phyloP scores from a whole-genome alignment of 2,797 vertebrate genomes.

The Perdix hodgsoniae region DNA sequence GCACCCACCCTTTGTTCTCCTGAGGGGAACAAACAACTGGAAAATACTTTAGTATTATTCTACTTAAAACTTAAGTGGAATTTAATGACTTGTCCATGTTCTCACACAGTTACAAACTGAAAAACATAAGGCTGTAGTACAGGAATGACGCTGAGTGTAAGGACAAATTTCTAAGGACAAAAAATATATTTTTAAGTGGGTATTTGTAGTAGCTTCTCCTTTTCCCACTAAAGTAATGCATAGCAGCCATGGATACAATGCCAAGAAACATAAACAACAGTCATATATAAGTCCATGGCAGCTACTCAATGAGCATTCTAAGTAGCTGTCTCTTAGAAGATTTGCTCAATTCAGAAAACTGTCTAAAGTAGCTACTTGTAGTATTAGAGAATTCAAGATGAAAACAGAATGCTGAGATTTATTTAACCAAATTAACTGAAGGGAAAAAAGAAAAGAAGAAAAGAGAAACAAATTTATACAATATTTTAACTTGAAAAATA shows the following conservation, averaged over 20 bases:
- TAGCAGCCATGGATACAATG: not conserved
- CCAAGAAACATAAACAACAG: not conserved
- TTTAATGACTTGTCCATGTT: conserved; percentile 14
- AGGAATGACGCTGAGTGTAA: not conserved
- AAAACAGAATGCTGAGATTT: conserved; percentile 44
- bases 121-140: not conserved
- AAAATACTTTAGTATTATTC: not conserved
- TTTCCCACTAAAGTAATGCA: not conserved
- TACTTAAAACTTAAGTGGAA: conserved; percentile 38
- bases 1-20: conserved; percentile 30
- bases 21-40: conserved; percentile 52
- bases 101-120: not conserved
- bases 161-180: not conserved
- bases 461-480: conserved; percentile 62
- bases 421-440: conserved; percentile 36
- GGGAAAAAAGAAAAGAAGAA: not conserved
- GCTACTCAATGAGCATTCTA: conserved; percentile 1
- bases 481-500: conserved; percentile 77
- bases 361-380: not conserved
- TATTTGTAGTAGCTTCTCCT: conserved; percentile 6
- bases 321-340: not conserved
- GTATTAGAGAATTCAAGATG: not conserved
- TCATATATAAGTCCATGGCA: not conserved
- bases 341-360: conserved; percentile 25
- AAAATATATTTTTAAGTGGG: not conserved